Evolutionary conservation across 2,113 vertebrate species (phyloP).

Genomic region (Bambusicola thoracicus): DNA sequence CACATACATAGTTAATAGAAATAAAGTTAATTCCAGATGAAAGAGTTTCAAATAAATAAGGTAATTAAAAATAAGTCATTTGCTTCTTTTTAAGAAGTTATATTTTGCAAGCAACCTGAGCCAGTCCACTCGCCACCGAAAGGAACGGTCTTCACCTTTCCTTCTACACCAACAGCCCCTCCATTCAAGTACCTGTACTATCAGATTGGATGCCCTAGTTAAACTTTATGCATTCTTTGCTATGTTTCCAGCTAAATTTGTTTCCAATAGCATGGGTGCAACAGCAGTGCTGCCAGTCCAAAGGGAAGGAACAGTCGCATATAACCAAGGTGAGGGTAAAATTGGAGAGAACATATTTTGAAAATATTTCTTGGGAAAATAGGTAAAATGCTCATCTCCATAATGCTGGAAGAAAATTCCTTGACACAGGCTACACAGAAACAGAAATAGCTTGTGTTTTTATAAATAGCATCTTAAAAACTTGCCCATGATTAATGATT

Average conservation of each 20-base stretch:
- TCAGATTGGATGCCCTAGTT: neutral
- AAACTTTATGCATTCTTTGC: neutral
- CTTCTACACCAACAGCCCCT: neutral
- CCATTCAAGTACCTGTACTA: neutral
- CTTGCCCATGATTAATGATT: neutral
- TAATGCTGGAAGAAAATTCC: neutral
- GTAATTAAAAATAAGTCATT: neutral
- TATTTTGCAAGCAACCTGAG: neutral
- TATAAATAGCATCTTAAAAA: neutral
- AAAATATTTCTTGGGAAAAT: neutral
- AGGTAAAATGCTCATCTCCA: neutral
- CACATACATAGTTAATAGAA: neutral
- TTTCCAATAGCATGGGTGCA: neutral
- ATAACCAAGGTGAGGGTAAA: neutral
- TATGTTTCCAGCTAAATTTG: neutral
- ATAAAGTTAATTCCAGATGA: neutral
- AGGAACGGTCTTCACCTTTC: neutral
- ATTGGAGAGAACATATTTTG: neutral
- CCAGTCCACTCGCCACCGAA: accelerated
- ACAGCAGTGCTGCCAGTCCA: neutral
- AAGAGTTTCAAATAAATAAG: neutral
- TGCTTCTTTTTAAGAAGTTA: neutral
- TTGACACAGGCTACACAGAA: neutral
- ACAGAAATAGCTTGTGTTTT: neutral
- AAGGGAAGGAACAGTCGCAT: neutral